Evolutionary conservation across 2,113 vertebrate genomes (phyloP), one percentile per base, ranked within the genome.

Genomic region (Neoarius graeffei): DNA sequence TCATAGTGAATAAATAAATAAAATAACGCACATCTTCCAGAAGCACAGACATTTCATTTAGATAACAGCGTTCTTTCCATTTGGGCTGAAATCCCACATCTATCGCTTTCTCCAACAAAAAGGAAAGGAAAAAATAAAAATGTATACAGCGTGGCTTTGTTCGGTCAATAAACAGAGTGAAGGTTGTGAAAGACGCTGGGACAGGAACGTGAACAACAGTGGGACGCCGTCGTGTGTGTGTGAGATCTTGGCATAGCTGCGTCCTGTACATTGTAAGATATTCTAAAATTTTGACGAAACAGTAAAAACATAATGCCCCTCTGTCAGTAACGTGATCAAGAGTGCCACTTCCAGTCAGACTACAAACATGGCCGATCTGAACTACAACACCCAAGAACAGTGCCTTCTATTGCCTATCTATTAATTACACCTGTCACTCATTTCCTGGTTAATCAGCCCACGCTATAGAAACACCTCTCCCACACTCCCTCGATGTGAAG

Each of bases 1-100:
- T 3, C 23, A 42, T 42, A 9, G 25, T 56, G 76, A 79, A 64
- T 30, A 80, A 64, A 62, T 15, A 67, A 66, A 86, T 48, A 76
- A 59, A 66, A 74, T 77, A 73, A 88, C n/a, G 82, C 15, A 83
- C 57, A 89, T 90, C 73, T 81, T 89, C 86, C 89, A 91, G 86
- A 90, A 85, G 81, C 86, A 66, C 88, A 87, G 89, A 88, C 86
- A 91, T 86, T 90, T 91, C 84, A 89, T 85, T 88, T 82, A 89
- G 86, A 89, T 88, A 87, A 88, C 87, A 59, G 74, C 80, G 84
- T 88, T 89, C 59, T 91, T 90, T 90, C 88, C 86, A 87, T 89
- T 86, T 56, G 69, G 76, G 77, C 86, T 48, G 27, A 67, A 71
- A 59, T 76, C 86, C 81, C 60, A 86, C 77, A 84, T 89, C 64